These are phyloP conservation scores for Pristionchus mayeri DNA, from an alignment of 2,888 invertebrate species.

Conservation along the genomic window DNA sequence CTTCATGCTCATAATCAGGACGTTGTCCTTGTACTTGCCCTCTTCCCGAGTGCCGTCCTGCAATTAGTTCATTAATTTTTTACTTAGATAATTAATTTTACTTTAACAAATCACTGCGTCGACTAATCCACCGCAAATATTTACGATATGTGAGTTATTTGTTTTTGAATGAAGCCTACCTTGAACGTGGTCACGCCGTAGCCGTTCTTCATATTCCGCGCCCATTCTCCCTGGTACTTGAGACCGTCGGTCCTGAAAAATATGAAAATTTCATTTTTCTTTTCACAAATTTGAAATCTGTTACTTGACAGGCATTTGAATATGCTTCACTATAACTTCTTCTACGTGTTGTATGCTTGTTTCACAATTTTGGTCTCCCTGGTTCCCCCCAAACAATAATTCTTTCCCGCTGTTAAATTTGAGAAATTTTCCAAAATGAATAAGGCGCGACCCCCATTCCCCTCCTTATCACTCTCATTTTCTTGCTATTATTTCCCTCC, in stretches of 20 bases:
- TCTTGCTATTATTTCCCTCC: background rate
- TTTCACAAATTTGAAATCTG: too few relatives aligned
- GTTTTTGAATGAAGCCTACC: too few relatives aligned
- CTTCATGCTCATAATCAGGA: slow-evolving; percentile 83
- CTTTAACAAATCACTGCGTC: too few relatives aligned
- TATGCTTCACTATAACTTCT: background rate
- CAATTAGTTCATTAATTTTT: too few relatives aligned
- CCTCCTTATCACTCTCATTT: background rate
- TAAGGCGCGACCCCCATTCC: too few relatives aligned
- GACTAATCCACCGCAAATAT: too few relatives aligned
- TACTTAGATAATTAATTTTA: too few relatives aligned
- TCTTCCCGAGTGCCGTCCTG: slow-evolving; percentile 83
- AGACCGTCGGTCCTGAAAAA: slow-evolving; percentile 49
- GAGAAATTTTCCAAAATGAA: too few relatives aligned
- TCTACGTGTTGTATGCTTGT: background rate
- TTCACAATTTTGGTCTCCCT: background rate
- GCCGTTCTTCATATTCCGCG: slow-evolving; percentile 98
- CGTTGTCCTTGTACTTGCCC: slow-evolving; percentile 99
- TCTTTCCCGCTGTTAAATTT: background rate
- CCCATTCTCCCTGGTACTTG: slow-evolving; percentile 97
- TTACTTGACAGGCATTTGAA: background rate
- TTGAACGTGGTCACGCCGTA: slow-evolving; percentile 98
- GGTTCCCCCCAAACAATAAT: background rate
- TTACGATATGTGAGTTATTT: too few relatives aligned
- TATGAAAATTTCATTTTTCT: background rate